Evolutionary conservation across 2,113 vertebrate species (phyloP).

Genomic region (Nothobranchius furzeri): DNA sequence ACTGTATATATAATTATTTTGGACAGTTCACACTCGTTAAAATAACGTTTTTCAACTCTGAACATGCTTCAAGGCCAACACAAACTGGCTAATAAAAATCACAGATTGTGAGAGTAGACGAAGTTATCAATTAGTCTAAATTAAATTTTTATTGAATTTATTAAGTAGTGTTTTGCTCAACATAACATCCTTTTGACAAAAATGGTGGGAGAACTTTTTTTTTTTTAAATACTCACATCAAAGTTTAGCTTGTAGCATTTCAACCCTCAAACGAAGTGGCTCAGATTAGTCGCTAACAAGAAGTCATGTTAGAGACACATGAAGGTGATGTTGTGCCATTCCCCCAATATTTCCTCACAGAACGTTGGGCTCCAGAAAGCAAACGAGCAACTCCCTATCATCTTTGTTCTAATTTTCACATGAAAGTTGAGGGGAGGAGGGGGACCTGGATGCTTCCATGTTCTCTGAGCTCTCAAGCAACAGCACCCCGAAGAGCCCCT

Average conservation of each 20-base stretch:
- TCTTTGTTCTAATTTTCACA: constrained; percentile 73
- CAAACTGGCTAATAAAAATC: too few species aligned
- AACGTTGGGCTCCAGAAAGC: constrained; percentile 62
- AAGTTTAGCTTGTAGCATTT: constrained; percentile 3
- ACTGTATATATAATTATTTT: too few species aligned
- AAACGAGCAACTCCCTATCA: constrained; percentile 58
- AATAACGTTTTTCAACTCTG: too few species aligned
- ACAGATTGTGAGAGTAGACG: too few species aligned
- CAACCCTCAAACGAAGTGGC: constrained; percentile 20
- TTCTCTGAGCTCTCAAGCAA: constrained; percentile 31
- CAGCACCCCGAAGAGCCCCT: constrained; percentile 47
- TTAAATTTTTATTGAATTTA: too few species aligned
- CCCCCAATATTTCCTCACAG: constrained; percentile 49
- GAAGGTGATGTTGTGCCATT: constrained; percentile 54
- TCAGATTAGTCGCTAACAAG: constrained; percentile 54
- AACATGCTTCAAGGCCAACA: too few species aligned
- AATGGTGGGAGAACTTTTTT: background rate
- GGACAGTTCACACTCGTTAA: too few species aligned
- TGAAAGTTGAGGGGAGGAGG: constrained; percentile 48
- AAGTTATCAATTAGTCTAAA: too few species aligned
- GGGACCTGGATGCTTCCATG: constrained; percentile 38
- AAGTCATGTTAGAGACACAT: constrained; percentile 60
- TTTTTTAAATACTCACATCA: constrained; percentile 7
- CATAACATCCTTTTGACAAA: constrained; percentile 12
- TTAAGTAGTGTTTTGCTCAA: background rate